Evolutionary conservation across 2,797 vertebrate species (phyloP).

Genomic region (Telmatherina bonti): DNA sequence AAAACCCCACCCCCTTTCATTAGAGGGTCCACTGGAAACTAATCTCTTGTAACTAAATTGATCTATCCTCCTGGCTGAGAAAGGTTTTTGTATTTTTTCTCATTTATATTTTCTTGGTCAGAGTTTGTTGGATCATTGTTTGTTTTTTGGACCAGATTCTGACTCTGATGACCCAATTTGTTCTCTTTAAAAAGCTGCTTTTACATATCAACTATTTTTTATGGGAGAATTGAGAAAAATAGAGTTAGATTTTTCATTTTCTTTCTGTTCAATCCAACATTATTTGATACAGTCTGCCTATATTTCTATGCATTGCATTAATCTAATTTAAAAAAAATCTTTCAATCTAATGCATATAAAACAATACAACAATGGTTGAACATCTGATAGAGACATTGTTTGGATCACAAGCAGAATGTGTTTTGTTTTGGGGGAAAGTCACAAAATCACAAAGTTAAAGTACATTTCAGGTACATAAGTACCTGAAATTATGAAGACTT

Average conservation of each 20-base stretch:
- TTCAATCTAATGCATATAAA: too few relatives aligned
- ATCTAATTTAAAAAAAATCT: too few relatives aligned
- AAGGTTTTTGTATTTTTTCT: background rate
- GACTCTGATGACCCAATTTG: constrained; percentile 7
- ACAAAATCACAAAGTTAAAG: too few relatives aligned
- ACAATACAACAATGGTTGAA: too few relatives aligned
- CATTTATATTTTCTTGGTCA: background rate
- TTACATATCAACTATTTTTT: background rate
- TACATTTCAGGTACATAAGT: too few relatives aligned
- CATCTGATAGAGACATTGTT: too few relatives aligned
- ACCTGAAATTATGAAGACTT: too few relatives aligned
- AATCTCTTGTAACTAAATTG: constrained; percentile 33
- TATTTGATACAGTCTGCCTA: too few relatives aligned
- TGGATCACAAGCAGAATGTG: background rate
- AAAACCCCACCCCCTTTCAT: constrained; percentile 10
- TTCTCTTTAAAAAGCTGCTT: background rate
- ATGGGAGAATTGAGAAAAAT: background rate
- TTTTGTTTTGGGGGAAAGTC: too few relatives aligned
- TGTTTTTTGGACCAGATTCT: background rate
- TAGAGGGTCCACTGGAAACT: background rate
- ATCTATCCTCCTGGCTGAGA: constrained; percentile 6
- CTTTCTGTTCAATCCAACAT: too few relatives aligned
- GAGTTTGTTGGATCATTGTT: background rate
- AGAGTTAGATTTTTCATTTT: background rate
- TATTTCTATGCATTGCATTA: too few relatives aligned